Evolutionary conservation across 2,113 vertebrate species (phyloP), one percentile per base, ranked within the genome.

Genomic region (Plotosus lineatus): DNA sequence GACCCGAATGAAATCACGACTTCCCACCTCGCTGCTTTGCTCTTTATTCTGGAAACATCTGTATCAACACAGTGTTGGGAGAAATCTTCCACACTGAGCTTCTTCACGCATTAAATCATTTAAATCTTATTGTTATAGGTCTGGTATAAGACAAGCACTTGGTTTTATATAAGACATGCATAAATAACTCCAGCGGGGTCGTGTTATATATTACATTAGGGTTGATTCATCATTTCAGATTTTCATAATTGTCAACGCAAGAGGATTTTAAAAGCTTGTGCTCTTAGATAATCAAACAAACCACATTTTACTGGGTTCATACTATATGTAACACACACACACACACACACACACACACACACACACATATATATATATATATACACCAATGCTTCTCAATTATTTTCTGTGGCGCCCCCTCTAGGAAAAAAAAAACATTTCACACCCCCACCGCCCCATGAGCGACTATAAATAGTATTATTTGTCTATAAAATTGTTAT

Each of bases 51-150:
- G 6, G 38, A 73, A 50, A 68, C 78, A 73, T 80, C 78, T 80
- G 78, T 50, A 80, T 73, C 78, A 80, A 80, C 78, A 73, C n/a
- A 38, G 19, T 38, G 78, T 60, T 73, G 38, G 58, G 26, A 48
- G 68, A 61, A 73, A 61, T 80, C 42, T 17, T 17, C 33, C 1
- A 60, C 40, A 68, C 53, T 36, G 21, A 60, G 65, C 33, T 55
- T 40, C 72, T 75, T 75, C 50, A 75, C 38, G 72, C 50, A 55
- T 75, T 55, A 40, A 75, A 75, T 75, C 72, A 53, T 74, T 53
- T 74, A 36, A 53, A 53, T 53, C 71, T 38, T 73, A 73, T 74
- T 51, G 50, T 40, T 40, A n/a, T 40, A 56, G 23, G 31, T 38
- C 72, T 55, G 17, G 50, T 55, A 38, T n/a, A 55, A 55, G 33